phyloP scores from a whole-genome alignment of 2,888 invertebrate species.

The Ormyrus thymus region DNA sequence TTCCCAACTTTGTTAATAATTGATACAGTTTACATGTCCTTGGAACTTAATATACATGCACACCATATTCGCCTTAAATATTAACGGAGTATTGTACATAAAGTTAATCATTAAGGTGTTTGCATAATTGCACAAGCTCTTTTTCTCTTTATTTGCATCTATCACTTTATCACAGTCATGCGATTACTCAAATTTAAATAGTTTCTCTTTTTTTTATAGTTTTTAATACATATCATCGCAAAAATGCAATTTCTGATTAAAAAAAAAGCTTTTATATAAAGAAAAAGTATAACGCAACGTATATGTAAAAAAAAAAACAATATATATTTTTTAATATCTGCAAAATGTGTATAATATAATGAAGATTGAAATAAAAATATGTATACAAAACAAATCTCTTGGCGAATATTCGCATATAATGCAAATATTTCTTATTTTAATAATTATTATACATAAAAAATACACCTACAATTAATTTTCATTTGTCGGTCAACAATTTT shows the following conservation, averaged over 20 bases:
- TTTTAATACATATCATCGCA: background rate
- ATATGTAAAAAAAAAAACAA: conserved; percentile 39
- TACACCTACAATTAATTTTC: background rate
- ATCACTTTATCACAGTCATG: conserved; percentile 49
- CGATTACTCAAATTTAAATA: conserved; percentile 32
- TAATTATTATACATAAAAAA: conserved; percentile 26
- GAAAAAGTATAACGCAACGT: conserved; percentile 22
- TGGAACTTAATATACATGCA: conserved; percentile 17
- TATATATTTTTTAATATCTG: conserved; percentile 21
- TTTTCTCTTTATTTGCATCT: conserved; percentile 26
- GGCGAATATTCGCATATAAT: conserved; percentile 33
- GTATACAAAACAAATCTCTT: conserved; percentile 42
- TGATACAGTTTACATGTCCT: conserved; percentile 22
- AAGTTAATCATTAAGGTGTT: conserved; percentile 37
- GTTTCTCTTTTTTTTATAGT: conserved; percentile 4
- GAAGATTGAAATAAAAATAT: conserved; percentile 38
- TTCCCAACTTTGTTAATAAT: conserved; percentile 28
- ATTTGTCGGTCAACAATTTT: conserved; percentile 4
- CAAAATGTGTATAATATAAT: conserved; percentile 23
- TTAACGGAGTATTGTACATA: conserved; percentile 29
- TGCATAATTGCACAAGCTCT: conserved; percentile 16
- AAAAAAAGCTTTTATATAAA: conserved; percentile 19
- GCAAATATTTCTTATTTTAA: conserved; percentile 29
- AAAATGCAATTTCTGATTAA: conserved; percentile 29
- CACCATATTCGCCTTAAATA: conserved; percentile 14